A percentile compares a stretch with the other conserved stretches of the same genome.
These are phyloP conservation scores for Uloborus plumipes DNA, from an alignment of 2,888 invertebrate species.

Conservation along the genomic window DNA sequence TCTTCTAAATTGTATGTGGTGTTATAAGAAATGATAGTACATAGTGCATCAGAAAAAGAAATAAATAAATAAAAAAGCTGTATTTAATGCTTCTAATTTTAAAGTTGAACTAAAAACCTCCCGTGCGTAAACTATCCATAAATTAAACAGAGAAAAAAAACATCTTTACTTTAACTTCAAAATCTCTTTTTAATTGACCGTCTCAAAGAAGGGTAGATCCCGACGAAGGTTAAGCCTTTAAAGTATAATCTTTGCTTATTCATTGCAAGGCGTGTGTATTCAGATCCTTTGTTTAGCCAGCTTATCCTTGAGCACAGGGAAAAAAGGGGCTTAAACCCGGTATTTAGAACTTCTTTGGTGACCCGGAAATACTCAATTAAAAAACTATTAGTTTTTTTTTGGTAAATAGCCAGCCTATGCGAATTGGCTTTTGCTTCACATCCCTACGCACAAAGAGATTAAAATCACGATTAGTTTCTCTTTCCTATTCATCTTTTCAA, in stretches of 20 bases:
- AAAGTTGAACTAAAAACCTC: no score
- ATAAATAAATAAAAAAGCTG: no score
- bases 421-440: no score
- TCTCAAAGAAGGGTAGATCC: conserved; percentile 2
- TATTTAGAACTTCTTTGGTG: conserved; percentile 18
- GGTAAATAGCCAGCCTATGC: no score
- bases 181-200: conserved; percentile 60
- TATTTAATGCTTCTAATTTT: no score
- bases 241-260: neutral
- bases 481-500: conserved; percentile 35
- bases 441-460: conserved; percentile 23
- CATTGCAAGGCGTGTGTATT: no score
- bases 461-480: conserved; percentile 26
- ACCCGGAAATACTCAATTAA: conserved; percentile 48
- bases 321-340: conserved; percentile 20
- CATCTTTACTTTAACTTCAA: neutral
- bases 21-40: no score
- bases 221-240: conserved; percentile 13
- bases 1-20: no score
- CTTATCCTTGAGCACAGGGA: no score
- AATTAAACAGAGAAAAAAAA: neutral
- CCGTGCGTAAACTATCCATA: no score
- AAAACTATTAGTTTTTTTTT: conserved; percentile 38
- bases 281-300: conserved; percentile 3
- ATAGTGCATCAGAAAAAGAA: no score